These are phyloP conservation scores for Propithecus deckenii DNA, from an alignment of 2,797 vertebrate genomes.

Conservation along the genomic window DNA sequence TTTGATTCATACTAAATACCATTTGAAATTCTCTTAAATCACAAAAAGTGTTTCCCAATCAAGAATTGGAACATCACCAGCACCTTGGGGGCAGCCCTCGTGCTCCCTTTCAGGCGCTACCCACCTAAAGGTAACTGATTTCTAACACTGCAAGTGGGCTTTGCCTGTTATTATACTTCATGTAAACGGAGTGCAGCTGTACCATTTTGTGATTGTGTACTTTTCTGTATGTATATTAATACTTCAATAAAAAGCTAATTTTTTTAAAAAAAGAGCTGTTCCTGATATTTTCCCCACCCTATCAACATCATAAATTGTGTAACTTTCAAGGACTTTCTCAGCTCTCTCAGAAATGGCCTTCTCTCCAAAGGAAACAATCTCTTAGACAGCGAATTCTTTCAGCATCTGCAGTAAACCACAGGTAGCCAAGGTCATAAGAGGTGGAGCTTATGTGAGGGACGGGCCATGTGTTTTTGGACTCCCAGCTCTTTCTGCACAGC, in stretches of 20 bases:
- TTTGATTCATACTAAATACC: background rate
- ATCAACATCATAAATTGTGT: background rate
- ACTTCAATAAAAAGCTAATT: background rate
- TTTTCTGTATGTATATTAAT: background rate
- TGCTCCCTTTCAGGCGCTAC: background rate
- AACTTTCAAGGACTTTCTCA: constrained; percentile 52
- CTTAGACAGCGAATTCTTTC: constrained; percentile 19
- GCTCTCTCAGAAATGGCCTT: constrained; percentile 39
- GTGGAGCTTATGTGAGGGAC: background rate
- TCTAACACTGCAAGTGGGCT: background rate
- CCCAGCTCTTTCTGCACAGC: background rate
- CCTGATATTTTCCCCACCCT: background rate
- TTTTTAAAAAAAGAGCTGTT: background rate
- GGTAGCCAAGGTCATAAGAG: constrained; percentile 12
- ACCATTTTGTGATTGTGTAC: background rate
- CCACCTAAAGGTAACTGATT: background rate
- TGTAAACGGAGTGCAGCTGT: background rate
- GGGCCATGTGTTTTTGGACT: background rate
- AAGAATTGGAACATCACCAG: background rate
- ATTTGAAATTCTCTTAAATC: background rate
- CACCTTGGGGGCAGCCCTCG: background rate
- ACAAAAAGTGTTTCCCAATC: background rate
- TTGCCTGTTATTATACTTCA: background rate
- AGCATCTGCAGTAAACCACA: background rate
- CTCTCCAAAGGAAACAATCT: constrained; percentile 19